Conservation (phyloP, 2,797 vertebrate species). For the Poeciliopsis gracilis region DNA sequence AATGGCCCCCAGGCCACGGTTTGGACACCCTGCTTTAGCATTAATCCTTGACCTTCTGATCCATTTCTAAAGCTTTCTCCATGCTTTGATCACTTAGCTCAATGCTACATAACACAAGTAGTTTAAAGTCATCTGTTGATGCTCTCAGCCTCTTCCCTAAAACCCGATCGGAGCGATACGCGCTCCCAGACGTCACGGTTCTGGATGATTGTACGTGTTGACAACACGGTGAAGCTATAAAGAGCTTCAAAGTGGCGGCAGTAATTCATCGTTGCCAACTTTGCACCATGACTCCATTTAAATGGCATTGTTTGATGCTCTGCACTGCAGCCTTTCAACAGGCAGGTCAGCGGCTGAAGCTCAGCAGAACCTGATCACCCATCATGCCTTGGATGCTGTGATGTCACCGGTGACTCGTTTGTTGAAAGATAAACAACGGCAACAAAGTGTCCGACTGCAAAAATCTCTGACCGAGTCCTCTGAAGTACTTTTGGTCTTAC, state of each 20-base stretch:
- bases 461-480: slow-evolving; percentile 20
- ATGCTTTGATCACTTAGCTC: not conserved
- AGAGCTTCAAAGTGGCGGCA: slow-evolving; percentile 70
- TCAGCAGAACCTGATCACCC: slow-evolving; percentile 44
- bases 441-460: slow-evolving; percentile 77
- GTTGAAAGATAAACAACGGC: slow-evolving; percentile 80
- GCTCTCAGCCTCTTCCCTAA: not conserved
- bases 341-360: slow-evolving; percentile 56
- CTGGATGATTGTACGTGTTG: slow-evolving; percentile 64
- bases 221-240: slow-evolving; percentile 70
- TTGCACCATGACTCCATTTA: slow-evolving; percentile 68
- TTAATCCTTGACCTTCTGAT: slow-evolving; percentile 4
- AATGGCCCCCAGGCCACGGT: too few species aligned
- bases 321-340: slow-evolving; percentile 50
- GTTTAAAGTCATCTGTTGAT: not conserved
- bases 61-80: not conserved
- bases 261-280: slow-evolving; percentile 62
- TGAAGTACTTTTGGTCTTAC: slow-evolving; percentile 1
- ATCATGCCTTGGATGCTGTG: slow-evolving; percentile 50
- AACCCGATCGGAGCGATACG: slow-evolving; percentile 3
- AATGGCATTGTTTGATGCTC: slow-evolving; percentile 77
- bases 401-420: slow-evolving; percentile 31
- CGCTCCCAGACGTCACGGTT: slow-evolving; percentile 25
- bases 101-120: slow-evolving; percentile 1
- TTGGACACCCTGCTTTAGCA: not conserved